A percentile compares a stretch with the other conserved stretches of the same genome.
Conservation (phyloP, 2,797 vertebrate species). For the Chelon labrosus region DNA sequence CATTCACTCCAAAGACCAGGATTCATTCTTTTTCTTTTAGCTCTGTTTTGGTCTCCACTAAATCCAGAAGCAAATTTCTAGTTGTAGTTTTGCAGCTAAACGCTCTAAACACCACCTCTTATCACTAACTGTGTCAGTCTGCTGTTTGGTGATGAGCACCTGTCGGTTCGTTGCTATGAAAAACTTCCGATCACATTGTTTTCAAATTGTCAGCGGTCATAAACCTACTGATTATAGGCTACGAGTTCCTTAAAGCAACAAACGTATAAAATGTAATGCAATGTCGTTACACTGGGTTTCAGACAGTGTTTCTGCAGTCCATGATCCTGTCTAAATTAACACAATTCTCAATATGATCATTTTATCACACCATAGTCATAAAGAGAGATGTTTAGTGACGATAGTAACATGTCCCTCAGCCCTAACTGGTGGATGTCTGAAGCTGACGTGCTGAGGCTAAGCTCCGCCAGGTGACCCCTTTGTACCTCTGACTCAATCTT, state of each 20-base stretch:
- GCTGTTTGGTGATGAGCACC: no score
- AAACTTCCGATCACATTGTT: no score
- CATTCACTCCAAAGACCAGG: no score
- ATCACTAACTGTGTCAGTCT: background rate
- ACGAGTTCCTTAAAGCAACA: no score
- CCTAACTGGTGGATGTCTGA: background rate
- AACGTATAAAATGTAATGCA: no score
- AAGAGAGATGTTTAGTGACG: no score
- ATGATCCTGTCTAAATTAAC: no score
- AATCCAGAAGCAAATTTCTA: background rate
- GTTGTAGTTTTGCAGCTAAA: background rate
- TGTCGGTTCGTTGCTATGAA: no score
- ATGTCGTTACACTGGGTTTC: no score
- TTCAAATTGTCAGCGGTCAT: no score
- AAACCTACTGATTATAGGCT: no score
- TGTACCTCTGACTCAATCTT: constrained; percentile 31
- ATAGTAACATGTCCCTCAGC: background rate
- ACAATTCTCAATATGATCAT: background rate
- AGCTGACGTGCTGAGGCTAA: background rate
- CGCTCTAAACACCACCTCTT: background rate
- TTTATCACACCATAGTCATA: background rate
- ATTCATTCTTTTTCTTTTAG: background rate
- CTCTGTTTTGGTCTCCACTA: background rate
- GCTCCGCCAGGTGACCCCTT: constrained; percentile 14
- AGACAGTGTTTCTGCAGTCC: no score